phyloP scores from a whole-genome alignment of 2,113 vertebrate genomes.

The Rhinopomastus cyanomelas region DNA sequence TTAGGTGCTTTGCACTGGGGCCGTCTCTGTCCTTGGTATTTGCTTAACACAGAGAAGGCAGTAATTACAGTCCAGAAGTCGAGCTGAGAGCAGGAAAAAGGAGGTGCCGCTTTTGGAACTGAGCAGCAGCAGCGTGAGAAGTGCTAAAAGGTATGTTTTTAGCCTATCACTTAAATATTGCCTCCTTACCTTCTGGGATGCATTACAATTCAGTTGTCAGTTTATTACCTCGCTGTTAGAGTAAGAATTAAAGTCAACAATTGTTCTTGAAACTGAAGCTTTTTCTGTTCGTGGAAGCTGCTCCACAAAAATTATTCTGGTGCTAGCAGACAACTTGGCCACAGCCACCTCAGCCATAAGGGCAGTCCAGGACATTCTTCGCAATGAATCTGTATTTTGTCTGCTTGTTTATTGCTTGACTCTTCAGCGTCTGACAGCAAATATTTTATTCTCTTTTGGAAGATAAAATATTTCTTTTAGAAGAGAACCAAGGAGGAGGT shows the following conservation, averaged over 20 bases:
- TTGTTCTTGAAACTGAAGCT: not conserved
- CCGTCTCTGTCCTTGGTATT: not conserved
- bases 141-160: conserved; percentile 26
- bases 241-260: not conserved
- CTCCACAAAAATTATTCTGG: not conserved
- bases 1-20: not conserved
- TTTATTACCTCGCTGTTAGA: not conserved
- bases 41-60: conserved; percentile 4
- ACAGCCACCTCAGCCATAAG: not conserved
- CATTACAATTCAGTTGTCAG: conserved; percentile 12
- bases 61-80: conserved; percentile 26
- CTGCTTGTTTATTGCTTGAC: not conserved
- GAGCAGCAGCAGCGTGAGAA: not conserved
- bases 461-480: not conserved
- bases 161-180: not conserved
- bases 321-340: not conserved
- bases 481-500: not conserved
- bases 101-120: conserved; percentile 31
- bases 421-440: not conserved
- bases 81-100: conserved; percentile 27
- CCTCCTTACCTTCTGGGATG: conserved; percentile 22
- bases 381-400: not conserved
- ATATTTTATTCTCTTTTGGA: not conserved
- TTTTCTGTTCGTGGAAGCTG: not conserved
- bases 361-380: not conserved